Percentiles rank a stretch among this genome's conserved stretches.
phyloP scores from a whole-genome alignment of 2,797 vertebrate species.

The Prionace glauca region DNA sequence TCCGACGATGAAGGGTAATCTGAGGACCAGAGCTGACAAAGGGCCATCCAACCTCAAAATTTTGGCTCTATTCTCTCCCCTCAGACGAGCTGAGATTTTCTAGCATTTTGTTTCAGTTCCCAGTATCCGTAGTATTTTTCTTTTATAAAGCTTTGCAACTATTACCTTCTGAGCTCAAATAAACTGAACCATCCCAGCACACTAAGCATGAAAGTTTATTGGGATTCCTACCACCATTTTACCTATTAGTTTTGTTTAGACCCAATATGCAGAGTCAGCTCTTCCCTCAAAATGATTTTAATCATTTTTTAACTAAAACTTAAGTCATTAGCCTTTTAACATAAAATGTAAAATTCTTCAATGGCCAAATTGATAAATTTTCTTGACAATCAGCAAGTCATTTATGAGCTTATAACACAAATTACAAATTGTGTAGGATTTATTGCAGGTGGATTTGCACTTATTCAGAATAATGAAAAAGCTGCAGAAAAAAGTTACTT shows the following conservation, averaged over 20 bases:
- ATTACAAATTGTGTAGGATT: neutral
- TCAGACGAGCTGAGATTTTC: too few relatives aligned
- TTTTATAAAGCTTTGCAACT: neutral
- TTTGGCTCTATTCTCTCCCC: too few relatives aligned
- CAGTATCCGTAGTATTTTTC: too few relatives aligned
- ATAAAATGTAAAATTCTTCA: neutral
- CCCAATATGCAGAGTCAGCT: neutral
- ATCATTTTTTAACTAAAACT: neutral
- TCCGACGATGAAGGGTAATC: too few relatives aligned
- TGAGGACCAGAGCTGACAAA: too few relatives aligned
- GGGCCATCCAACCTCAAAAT: too few relatives aligned
- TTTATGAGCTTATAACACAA: neutral
- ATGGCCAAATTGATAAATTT: neutral
- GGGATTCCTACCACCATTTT: neutral
- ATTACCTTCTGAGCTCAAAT: neutral
- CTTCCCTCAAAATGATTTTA: too few relatives aligned
- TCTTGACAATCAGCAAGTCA: neutral
- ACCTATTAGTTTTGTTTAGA: neutral
- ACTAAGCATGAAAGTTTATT: neutral
- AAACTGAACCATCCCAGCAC: neutral
- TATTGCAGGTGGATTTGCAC: neutral
- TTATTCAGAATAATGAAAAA: neutral
- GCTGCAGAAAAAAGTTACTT: neutral
- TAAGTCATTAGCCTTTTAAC: neutral
- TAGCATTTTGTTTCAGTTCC: too few relatives aligned